These are phyloP conservation scores for Rhopalosiphum padi DNA, from an alignment of 1,140 invertebrate species.

Conservation along the genomic window DNA sequence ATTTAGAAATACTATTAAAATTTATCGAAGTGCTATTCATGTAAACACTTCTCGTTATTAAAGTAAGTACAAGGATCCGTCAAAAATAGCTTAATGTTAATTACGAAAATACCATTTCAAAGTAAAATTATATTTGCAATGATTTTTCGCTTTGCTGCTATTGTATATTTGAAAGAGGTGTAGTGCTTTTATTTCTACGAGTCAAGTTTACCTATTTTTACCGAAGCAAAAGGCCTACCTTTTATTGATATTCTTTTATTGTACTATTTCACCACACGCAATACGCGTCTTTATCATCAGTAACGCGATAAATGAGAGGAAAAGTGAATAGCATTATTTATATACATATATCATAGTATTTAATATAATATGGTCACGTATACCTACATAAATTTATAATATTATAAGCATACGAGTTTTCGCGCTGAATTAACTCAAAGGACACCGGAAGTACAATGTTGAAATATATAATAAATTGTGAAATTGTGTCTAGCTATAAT, in stretches of 20 bases:
- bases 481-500: too few species aligned
- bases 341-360: not conserved
- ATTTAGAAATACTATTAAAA: not conserved
- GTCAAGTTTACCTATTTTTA: not conserved
- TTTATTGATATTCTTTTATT: not conserved
- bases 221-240: not conserved
- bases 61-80: not conserved
- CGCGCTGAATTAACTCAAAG: too few species aligned
- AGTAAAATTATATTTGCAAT: not conserved
- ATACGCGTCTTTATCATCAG: not conserved
- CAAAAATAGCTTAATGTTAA: not conserved
- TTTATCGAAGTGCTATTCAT: not conserved
- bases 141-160: not conserved
- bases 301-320: not conserved
- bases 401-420: too few species aligned
- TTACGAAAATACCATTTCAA: not conserved
- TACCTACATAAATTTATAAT: too few species aligned
- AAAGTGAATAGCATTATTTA: not conserved
- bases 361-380: not conserved
- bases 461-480: too few species aligned
- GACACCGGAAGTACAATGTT: too few species aligned
- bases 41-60: not conserved
- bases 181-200: not conserved
- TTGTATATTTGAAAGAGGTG: not conserved
- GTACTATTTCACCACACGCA: not conserved